Base-by-base conservation (phyloP, 2,888 invertebrate genomes). In the Gibbula magus region DNA sequence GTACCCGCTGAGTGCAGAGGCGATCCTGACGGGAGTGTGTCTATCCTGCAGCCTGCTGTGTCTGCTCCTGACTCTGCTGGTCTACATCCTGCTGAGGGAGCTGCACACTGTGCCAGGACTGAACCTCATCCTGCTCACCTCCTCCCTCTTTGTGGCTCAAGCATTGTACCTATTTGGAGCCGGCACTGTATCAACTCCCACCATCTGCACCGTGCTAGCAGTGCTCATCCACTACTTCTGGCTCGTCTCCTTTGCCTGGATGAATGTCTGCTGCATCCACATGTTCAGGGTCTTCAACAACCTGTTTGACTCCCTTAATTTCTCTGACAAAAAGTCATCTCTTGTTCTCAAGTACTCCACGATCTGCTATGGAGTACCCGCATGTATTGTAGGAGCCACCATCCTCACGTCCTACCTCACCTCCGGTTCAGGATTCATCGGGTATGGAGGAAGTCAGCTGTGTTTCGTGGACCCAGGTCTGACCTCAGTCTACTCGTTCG, bases 241-340 rank as follows among this genome's bases (percentile, higher is more conserved):
- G 85, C 70, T 86, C 51, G 79, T 82, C 2, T 52, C 85, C 4
- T 83, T 86, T 54, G 56, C 61, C 25, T 81, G 82, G 81, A 86
- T 85, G 86, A 79, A 77, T 20, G 80, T 81, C 16, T 86, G 84
- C 20, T 82, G 81, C 25, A 79, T 81, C 61, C 84, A 85, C 79
- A 83, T 86, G 83, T 84, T 77, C 80, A 67, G 80, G 8, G 82
- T 82, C 22, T 85, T 86, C 76, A 82, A 78, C 13, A 54, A 54
- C n/a, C 18, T 78, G 29, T 22, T 39, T 20, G 20, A 20, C 51
- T 53, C 54, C 5, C 75, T 70, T 22, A 78, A 61, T 22, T 22
- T 20, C 13, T 13, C 25, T 29, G 67, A 67, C 35, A 67, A 67
- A 4, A 67, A 67, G 29, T n/a, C 4, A 5, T 32, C 5, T 22